phyloP scores from a whole-genome alignment of 2,797 vertebrate species.

The Pitangus sulphuratus region DNA sequence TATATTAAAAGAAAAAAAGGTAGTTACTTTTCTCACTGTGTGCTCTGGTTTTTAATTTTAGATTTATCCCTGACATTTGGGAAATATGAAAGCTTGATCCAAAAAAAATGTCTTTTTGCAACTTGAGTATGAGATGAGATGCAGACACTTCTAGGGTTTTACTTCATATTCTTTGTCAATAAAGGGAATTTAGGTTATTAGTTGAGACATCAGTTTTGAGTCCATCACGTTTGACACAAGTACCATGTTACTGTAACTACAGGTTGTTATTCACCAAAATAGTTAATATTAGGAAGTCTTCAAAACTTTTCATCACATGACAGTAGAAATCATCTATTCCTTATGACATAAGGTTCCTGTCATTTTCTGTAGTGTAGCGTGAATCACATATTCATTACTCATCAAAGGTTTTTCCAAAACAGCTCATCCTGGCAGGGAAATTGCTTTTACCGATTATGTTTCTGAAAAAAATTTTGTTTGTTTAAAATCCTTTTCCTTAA shows the following conservation, averaged over 20 bases:
- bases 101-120: background rate
- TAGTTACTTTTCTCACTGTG: constrained; percentile 80
- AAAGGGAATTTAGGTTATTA: background rate
- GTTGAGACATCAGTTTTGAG: background rate
- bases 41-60: constrained; percentile 45
- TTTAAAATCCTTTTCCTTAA: background rate
- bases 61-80: background rate
- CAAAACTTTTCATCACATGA: background rate
- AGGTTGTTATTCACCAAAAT: background rate
- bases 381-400: background rate
- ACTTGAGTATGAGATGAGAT: background rate
- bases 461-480: background rate
- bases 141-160: background rate
- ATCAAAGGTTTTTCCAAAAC: background rate
- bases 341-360: background rate
- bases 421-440: background rate
- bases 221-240: background rate
- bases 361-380: background rate
- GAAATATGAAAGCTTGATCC: background rate
- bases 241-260: background rate
- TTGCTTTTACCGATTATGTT: background rate
- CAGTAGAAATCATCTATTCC: background rate
- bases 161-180: background rate
- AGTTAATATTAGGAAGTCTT: background rate
- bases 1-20: constrained; percentile 83